Base-by-base conservation (phyloP, 30 jellyfish, hydroid and myxozoan species). In the Hydra vulgaris region DNA sequence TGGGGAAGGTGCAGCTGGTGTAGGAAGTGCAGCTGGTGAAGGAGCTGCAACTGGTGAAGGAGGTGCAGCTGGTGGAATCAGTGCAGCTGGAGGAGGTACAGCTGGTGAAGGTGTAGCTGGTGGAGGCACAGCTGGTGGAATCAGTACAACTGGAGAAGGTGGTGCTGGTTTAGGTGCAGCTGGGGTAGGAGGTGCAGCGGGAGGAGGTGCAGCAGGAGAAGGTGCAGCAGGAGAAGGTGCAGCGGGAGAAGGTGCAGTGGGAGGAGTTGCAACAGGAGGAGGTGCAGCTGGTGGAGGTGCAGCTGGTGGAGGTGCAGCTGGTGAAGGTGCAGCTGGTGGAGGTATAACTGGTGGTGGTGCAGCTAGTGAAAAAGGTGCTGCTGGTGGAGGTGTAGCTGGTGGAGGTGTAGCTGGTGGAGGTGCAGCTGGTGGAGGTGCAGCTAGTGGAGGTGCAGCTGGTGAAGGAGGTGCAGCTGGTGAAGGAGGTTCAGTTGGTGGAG, bases 11-110 rank as follows among this genome's bases (percentile, higher is more conserved):
- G 24, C 21, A 0, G 89, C 82, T 18, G n/a, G 27, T 15, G 91
- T 17, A 8, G 80, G 80, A 8, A 82, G 88, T 23, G 88, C 17
- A 7, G 80, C 73, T 21, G 74, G 72, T 26, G 84, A 53, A 40
- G 95, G 89, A 26, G 88, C 71, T 15, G 27, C 95, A 27, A 71
- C 82, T 71, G 87, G 85, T 1, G 88, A 55, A 0, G 87, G 74
- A 78, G 84, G 83, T 21, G 84, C 79, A 0, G 23, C 83, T 73
- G 89, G 88, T 18, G 88, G 81, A 23, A 25, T 1, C 27, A 83
- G 83, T 15, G 81, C 40, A 4, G 89, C 78, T 0, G 87, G 54
- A 0, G 89, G 27, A 54, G 78, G 79, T 26, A 79, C 81, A 8
- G 80, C 55, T 71, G 89, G 78, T 25, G 87, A 68, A 81, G 82